A percentile compares a stretch with the other conserved stretches of the same genome.
phyloP scores from a whole-genome alignment of 2,113 vertebrate species.

The Bostrychus sinensis region DNA sequence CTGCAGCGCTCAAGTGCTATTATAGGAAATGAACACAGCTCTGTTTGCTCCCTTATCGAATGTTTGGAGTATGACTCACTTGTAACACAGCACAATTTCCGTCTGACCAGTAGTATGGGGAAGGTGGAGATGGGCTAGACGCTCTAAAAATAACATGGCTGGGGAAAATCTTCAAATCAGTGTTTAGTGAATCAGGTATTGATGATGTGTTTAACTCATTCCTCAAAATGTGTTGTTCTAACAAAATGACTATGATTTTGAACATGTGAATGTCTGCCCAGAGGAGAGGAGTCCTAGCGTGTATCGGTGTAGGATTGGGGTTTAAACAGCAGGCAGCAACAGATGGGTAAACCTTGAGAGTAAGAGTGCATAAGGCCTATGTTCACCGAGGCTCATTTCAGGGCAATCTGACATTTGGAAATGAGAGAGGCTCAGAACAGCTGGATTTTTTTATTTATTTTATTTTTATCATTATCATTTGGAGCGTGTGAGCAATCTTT shows the following conservation, averaged over 20 bases:
- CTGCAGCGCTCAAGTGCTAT: constrained; percentile 56
- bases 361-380: constrained; percentile 49
- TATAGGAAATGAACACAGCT: constrained; percentile 57
- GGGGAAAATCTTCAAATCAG: constrained; percentile 6
- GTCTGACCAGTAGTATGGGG: constrained; percentile 38
- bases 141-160: constrained; percentile 1
- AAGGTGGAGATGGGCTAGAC: constrained; percentile 12
- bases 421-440: constrained; percentile 39
- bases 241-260: constrained; percentile 32
- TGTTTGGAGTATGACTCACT: constrained; percentile 56
- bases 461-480: no score
- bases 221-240: constrained; percentile 46
- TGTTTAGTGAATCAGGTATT: constrained; percentile 41
- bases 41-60: constrained; percentile 39
- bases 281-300: constrained; percentile 27
- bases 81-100: constrained; percentile 22
- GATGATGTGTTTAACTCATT: constrained; percentile 66
- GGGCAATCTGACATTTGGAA: constrained; percentile 51
- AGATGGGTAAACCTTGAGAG: constrained; percentile 54
- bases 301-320: constrained; percentile 28
- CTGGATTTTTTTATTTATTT: constrained; percentile 50
- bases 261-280: constrained; percentile 39
- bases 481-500: constrained; percentile 26
- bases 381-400: constrained; percentile 35
- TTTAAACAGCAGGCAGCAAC: constrained; percentile 55